phyloP scores from a whole-genome alignment of 1,140 invertebrate species.

The Ceratina calcarata region DNA sequence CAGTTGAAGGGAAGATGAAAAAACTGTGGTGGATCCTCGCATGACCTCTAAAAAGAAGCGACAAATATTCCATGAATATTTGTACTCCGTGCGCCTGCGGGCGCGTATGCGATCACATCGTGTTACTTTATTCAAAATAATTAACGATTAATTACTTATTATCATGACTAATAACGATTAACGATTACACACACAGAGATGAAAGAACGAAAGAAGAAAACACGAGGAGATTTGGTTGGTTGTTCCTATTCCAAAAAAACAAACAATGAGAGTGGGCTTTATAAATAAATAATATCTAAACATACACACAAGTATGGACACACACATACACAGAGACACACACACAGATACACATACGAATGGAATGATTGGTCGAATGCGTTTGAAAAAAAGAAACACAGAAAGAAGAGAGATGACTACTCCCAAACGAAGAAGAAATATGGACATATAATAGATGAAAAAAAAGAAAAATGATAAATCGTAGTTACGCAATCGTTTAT shows the following conservation, averaged over 20 bases:
- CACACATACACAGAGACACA: too few species aligned
- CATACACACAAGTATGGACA: too few species aligned
- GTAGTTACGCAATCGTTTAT: constrained; percentile 54
- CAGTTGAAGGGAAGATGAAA: constrained; percentile 57
- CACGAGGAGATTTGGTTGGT: constrained; percentile 76
- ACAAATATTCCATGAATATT: constrained; percentile 79
- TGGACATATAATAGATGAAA: constrained; percentile 11
- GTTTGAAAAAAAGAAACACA: constrained; percentile 19
- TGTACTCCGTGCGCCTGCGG: constrained; percentile 53
- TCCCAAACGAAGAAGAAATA: constrained; percentile 62
- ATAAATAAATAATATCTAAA: constrained; percentile 31
- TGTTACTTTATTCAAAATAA: constrained; percentile 79
- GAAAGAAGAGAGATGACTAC: constrained; percentile 49
- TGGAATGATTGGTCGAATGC: constrained; percentile 19
- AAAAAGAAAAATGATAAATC: constrained; percentile 18
- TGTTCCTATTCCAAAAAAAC: constrained; percentile 76
- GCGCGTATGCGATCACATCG: constrained; percentile 49
- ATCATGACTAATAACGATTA: constrained; percentile 76
- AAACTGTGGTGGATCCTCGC: constrained; percentile 78
- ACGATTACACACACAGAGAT: constrained; percentile 54
- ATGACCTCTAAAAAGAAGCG: constrained; percentile 72
- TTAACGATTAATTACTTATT: constrained; percentile 77
- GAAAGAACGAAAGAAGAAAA: not conserved
- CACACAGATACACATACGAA: too few species aligned
- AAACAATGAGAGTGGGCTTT: constrained; percentile 58